Conservation (phyloP, 2,797 vertebrate species). For the Eupleurogrammus muticus region DNA sequence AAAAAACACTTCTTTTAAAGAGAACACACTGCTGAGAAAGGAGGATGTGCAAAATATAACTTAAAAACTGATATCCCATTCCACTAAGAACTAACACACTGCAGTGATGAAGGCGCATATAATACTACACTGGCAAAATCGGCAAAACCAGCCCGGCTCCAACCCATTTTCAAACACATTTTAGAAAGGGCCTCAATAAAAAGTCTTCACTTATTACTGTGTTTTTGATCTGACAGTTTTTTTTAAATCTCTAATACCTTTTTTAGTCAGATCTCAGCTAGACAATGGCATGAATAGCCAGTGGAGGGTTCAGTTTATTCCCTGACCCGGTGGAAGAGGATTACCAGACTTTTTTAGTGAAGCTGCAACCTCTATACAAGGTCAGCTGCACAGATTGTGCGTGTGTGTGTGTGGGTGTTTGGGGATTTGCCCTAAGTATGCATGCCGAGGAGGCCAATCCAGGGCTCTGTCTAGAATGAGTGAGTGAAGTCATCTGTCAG, state of each 20-base stretch:
- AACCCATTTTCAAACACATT: slow-evolving; percentile 29
- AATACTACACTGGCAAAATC: slow-evolving; percentile 26
- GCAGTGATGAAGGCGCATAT: slow-evolving; percentile 9
- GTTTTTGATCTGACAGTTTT: slow-evolving; percentile 25
- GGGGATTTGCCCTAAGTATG: slow-evolving; percentile 68
- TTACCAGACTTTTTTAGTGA: slow-evolving; percentile 73
- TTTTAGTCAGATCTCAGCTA: slow-evolving; percentile 49
- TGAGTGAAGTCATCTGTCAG: slow-evolving; percentile 78
- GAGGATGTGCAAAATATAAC: slow-evolving; percentile 21
- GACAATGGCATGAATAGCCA: slow-evolving; percentile 48
- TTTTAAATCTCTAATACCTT: slow-evolving; percentile 38
- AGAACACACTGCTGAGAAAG: slow-evolving; percentile 9
- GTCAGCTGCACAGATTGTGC: slow-evolving; percentile 56
- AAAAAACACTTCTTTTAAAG: slow-evolving; percentile 48
- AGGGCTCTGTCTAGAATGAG: slow-evolving; percentile 61
- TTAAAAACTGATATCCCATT: slow-evolving; percentile 33
- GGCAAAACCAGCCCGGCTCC: slow-evolving; percentile 33
- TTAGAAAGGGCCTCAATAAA: neutral
- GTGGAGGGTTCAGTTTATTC: slow-evolving; percentile 64
- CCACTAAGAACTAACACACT: slow-evolving; percentile 16
- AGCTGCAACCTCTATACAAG: slow-evolving; percentile 70
- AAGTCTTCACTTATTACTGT: neutral
- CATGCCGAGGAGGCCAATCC: slow-evolving; percentile 54
- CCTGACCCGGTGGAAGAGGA: slow-evolving; percentile 64
- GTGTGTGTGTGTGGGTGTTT: slow-evolving; percentile 44